These are phyloP conservation scores for Tiliacea aurago DNA, from an alignment of 2,888 invertebrate species.

Conservation along the genomic window DNA sequence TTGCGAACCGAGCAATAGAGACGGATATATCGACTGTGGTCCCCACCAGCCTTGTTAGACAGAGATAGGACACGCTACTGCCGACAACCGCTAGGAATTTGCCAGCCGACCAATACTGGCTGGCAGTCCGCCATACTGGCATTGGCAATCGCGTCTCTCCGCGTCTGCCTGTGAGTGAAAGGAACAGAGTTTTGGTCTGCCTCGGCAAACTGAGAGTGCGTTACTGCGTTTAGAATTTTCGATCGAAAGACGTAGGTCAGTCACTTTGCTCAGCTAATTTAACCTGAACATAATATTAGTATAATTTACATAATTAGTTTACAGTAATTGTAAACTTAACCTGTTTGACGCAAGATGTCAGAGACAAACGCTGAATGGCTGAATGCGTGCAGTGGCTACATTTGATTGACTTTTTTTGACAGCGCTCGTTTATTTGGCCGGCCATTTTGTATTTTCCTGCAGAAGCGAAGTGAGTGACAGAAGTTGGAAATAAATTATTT, in stretches of 20 bases:
- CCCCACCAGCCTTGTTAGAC: slow-evolving; percentile 63
- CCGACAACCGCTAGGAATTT: slow-evolving; percentile 79
- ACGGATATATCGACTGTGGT: slow-evolving; percentile 49
- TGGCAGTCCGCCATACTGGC: slow-evolving; percentile 82
- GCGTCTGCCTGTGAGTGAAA: slow-evolving; percentile 79
- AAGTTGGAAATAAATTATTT: slow-evolving; percentile 79
- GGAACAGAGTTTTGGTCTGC: slow-evolving; percentile 78
- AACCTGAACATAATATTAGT: slow-evolving; percentile 66
- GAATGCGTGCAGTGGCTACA: slow-evolving; percentile 38
- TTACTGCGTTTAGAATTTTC: slow-evolving; percentile 67
- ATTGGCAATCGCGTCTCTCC: slow-evolving; percentile 76
- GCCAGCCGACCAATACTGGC: slow-evolving; percentile 85
- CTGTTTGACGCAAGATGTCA: slow-evolving; percentile 52
- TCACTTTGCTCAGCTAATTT: slow-evolving; percentile 49
- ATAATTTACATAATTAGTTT: slow-evolving; percentile 76
- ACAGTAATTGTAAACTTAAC: slow-evolving; percentile 65
- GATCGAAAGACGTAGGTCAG: slow-evolving; percentile 66
- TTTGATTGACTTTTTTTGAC: slow-evolving; percentile 62
- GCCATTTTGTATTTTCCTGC: slow-evolving; percentile 87
- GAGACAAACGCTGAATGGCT: slow-evolving; percentile 37
- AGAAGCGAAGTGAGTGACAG: slow-evolving; percentile 74
- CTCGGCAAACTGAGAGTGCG: slow-evolving; percentile 63
- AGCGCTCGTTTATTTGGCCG: slow-evolving; percentile 77
- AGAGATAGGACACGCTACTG: slow-evolving; percentile 71
- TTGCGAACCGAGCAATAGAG: slow-evolving; percentile 65